Evolutionary conservation across 2,888 invertebrate species (phyloP), one percentile per base, ranked within the genome.

Genomic region (Tipula confusa): DNA sequence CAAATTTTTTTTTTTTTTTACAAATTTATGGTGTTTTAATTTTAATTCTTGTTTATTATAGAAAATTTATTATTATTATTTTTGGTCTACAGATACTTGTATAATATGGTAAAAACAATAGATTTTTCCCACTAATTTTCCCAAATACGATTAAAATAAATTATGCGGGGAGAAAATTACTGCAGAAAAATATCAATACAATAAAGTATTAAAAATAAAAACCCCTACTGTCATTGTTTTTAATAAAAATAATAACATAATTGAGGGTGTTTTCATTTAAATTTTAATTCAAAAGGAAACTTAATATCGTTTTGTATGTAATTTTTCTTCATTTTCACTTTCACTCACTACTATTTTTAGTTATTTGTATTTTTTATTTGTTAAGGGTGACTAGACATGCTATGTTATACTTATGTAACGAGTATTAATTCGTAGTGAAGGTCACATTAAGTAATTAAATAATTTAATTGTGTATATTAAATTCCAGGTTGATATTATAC

Each of bases 191-290:
- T 15, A 11, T 43, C 15, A n/a, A n/a, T n/a, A 15, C 6, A 43
- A n/a, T n/a, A 36, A 36, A 38, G n/a, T n/a, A 38, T n/a, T n/a
- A n/a, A n/a, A 5, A 38, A 38, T 1, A 15, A 43, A 64, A 64
- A 64, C 5, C n/a, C 64, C 64, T 64, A n/a, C n/a, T 64, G 64
- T 64, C 64, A 64, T 64, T 64, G 64, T 64, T 64, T 64, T 64
- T 64, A 64, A 64, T 64, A 64, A n/a, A n/a, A n/a, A 64, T 64
- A 64, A 64, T 64, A 64, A 64, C 64, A 64, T 64, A 64, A 64
- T 64, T 64, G 64, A 64, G 64, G 64, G 64, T 64, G 18, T 64
- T 64, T 64, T 64, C 5, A 24, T 64, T 64, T 64, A 24, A 24
- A 6, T 24, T 64, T 64, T 64, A 64, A 64, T 64, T 64, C 64